A percentile compares a stretch with the other conserved stretches of the same genome.
Evolutionary conservation across 2,113 vertebrate species (phyloP).

Genomic region (Astatotilapia flaviijosephi): DNA sequence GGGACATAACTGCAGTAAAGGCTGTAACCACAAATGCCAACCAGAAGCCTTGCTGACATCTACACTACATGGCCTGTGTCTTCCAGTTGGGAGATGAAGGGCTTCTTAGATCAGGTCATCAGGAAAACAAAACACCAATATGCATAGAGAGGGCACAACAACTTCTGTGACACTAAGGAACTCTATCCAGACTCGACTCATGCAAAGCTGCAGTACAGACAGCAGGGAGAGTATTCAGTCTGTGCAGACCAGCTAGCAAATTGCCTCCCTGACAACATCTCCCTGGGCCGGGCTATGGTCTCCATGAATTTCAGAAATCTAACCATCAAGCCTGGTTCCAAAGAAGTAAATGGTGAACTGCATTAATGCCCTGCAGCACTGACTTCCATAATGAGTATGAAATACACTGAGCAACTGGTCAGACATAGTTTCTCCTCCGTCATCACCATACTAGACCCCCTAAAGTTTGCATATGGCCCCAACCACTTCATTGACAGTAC

Average conservation of each 20-base stretch:
- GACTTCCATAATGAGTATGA: not conserved
- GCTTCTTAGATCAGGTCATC: not conserved
- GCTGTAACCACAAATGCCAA: not conserved
- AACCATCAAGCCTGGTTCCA: not conserved
- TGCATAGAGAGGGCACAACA: not conserved
- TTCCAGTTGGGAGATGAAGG: not conserved
- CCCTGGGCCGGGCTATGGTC: not conserved
- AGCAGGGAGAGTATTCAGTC: not conserved
- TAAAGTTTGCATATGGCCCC: not conserved
- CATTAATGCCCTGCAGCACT: not conserved
- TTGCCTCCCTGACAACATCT: not conserved
- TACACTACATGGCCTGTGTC: not conserved
- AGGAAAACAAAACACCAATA: not conserved
- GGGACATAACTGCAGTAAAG: not conserved
- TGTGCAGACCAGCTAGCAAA: not conserved
- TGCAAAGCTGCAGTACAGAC: not conserved
- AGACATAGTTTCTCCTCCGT: not conserved
- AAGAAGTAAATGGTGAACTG: not conserved
- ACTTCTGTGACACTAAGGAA: not conserved
- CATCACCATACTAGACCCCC: not conserved
- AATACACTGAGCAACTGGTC: not conserved
- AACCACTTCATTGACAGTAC: not conserved
- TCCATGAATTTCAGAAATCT: not conserved
- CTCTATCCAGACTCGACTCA: not conserved
- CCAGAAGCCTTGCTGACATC: not conserved